Evolutionary conservation across 2,888 invertebrate species (phyloP).

Genomic region (Rotaria magnacalcarata): DNA sequence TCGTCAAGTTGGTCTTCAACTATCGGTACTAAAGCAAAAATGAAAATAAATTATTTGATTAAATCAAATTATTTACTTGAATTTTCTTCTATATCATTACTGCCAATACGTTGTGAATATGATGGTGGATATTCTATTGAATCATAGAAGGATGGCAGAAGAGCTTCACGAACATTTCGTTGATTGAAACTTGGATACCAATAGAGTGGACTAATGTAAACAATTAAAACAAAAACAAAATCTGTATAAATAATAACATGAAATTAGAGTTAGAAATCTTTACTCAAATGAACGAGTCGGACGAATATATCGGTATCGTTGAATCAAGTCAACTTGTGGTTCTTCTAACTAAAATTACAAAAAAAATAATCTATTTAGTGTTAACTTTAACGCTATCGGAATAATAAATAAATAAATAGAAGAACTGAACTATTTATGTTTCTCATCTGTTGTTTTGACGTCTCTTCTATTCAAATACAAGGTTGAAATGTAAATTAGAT

Average conservation of each 20-base stretch:
- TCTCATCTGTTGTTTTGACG: no score
- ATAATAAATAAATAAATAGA: background rate
- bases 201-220: background rate
- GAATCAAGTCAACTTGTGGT: background rate
- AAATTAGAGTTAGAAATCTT: background rate
- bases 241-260: background rate
- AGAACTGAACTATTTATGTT: no score
- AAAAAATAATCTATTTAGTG: background rate
- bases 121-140: background rate
- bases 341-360: background rate
- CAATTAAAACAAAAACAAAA: no score
- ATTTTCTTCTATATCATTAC: background rate
- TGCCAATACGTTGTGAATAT: background rate
- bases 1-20: background rate
- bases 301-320: background rate
- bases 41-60: no score
- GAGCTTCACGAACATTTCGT: background rate
- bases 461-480: no score
- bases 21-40: no score
- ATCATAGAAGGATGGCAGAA: background rate
- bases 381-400: background rate
- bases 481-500: no score
- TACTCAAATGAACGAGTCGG: background rate
- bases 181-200: background rate
- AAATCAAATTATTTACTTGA: background rate